Base-by-base conservation (phyloP, 2,113 vertebrate species). In the Pseudopodoces humilis region DNA sequence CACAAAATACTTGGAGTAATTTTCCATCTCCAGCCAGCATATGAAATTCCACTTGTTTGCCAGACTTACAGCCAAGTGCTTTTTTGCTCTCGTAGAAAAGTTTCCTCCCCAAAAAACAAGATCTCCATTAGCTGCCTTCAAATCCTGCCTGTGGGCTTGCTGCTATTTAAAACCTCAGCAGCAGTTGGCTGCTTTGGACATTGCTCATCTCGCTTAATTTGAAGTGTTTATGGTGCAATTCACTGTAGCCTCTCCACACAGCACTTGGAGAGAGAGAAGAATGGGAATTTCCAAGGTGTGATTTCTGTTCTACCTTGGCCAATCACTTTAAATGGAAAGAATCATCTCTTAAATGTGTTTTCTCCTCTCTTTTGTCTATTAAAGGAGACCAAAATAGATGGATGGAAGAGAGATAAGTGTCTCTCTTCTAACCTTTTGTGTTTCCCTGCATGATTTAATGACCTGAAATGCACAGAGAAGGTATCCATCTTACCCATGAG, bases 161-260 rank as follows among this genome's bases (percentile, higher is more conserved):
- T 72, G 72, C 70, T 92, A 37, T 84, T 93, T 84, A 75, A 84
- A 91, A 64, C 41, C 59, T 64, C 10, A 0, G 77, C 86, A 94
- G 84, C 67, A 90, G 79, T 82, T 95, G 81, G 52, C 94, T 92
- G 91, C 92, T 86, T 23, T 37, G 68, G 75, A 90, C 68, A 70
- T 86, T 83, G 83, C 43, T 97, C 44, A 55, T 93, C 88, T 95
- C 3, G 7, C 87, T 87, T 89, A 68, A 79, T 93, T 90, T 88
- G 9, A 93, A 65, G 59, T 83, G 64, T 95, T 93, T 80, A 37
- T 63, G 50, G 60, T 86, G 68, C 47, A 6, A 52, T 64, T 83
- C 55, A 55, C 79, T 74, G 44, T 3, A 80, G 46, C 63, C 85
- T 77, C 59, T 88, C 35, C 35, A 39, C 6, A 8, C 3, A 49